Conservation (phyloP, 2,797 vertebrate species). For the Leptatherina wallacei region DNA sequence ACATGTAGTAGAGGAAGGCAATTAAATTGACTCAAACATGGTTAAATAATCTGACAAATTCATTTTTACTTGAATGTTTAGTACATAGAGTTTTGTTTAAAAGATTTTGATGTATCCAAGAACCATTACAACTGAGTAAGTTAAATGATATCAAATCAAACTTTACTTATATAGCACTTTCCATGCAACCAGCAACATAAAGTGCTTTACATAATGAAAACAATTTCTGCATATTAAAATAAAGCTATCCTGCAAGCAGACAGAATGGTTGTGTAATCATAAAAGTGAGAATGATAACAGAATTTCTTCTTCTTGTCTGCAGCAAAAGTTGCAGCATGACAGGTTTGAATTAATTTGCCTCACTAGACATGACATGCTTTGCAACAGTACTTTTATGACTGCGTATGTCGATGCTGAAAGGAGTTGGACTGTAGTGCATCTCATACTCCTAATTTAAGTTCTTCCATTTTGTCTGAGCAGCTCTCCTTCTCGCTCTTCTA, state of each 20-base stretch:
- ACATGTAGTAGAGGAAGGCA: background rate
- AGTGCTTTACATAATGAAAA: too few species aligned
- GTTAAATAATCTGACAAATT: background rate
- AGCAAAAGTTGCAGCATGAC: background rate
- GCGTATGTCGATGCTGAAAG: background rate
- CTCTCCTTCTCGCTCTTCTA: slow-evolving; percentile 18
- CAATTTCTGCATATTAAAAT: too few species aligned
- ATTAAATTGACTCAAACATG: background rate
- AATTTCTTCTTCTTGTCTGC: background rate
- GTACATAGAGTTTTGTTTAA: background rate
- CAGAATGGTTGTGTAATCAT: background rate
- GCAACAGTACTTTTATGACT: background rate
- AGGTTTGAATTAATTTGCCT: background rate
- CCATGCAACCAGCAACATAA: too few species aligned
- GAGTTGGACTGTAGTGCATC: background rate
- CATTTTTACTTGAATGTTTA: background rate
- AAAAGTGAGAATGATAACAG: background rate
- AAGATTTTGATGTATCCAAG: background rate
- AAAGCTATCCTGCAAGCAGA: too few species aligned
- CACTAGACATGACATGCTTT: background rate
- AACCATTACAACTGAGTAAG: background rate
- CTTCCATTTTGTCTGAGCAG: slow-evolving; percentile 4
- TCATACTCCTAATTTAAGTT: slow-evolving; percentile 15
- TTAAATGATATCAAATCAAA: background rate
- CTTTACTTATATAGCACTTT: too few species aligned